A percentile compares a stretch with the other conserved stretches of the same genome.
Evolutionary conservation across 2,888 invertebrate genomes (phyloP).

Genomic region (Alcis repandata): DNA sequence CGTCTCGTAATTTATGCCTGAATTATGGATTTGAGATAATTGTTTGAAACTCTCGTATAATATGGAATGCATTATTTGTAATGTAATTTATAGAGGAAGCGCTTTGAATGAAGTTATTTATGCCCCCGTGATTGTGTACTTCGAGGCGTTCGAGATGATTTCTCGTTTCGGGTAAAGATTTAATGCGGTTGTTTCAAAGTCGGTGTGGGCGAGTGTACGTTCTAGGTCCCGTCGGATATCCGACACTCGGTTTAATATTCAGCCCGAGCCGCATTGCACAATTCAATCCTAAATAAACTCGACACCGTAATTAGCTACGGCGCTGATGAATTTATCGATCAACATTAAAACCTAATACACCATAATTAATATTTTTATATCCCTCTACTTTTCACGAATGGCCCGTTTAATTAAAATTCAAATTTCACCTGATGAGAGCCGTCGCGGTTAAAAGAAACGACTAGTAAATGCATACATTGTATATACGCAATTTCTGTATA

Average conservation of each 20-base stretch:
- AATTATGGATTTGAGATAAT: constrained; percentile 35
- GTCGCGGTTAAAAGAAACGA: constrained; percentile 8
- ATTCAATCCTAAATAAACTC: constrained; percentile 80
- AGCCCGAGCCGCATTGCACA: constrained; percentile 71
- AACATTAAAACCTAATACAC: constrained; percentile 40
- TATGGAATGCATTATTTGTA: constrained; percentile 28
- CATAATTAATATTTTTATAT: constrained; percentile 39
- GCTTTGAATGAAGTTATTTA: constrained; percentile 28
- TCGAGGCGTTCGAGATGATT: constrained; percentile 26
- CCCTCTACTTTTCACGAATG: constrained; percentile 24
- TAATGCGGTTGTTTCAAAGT: constrained; percentile 9
- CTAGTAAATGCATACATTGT: constrained; percentile 6
- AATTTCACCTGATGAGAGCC: constrained; percentile 23
- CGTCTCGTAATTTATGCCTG: constrained; percentile 44
- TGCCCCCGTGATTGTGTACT: constrained; percentile 28
- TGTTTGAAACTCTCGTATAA: constrained; percentile 30
- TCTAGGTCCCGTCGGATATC: constrained; percentile 77
- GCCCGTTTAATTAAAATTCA: constrained; percentile 33
- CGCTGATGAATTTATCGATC: constrained; percentile 71
- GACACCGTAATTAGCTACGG: constrained; percentile 80
- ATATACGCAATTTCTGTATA: neutral
- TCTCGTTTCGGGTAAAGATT: constrained; percentile 31
- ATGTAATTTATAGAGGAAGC: constrained; percentile 30
- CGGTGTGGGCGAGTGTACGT: constrained; percentile 63
- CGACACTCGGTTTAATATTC: constrained; percentile 81